Base-by-base conservation (phyloP, 2,888 invertebrate genomes). In the Lepidonotus clava region DNA sequence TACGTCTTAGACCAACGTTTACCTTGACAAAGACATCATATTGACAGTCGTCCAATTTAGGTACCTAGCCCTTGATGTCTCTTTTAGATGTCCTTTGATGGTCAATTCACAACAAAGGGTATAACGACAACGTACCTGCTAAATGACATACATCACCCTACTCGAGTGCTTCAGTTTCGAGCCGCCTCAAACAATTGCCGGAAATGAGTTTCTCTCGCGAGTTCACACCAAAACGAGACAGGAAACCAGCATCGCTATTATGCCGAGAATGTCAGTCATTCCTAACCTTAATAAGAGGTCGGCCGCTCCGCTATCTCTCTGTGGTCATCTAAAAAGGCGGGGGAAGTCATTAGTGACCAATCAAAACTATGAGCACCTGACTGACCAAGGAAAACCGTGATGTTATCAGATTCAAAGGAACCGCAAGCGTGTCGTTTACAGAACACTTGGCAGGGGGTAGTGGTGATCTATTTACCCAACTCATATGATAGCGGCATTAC, bases 271-370 rank as follows among this genome's bases (percentile, higher is more conserved):
- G 8, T 38, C 36, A 18, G 46, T 18, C 8, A 18, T n/a, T n/a
- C n/a, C n/a, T n/a, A n/a, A n/a, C n/a, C 8, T 18, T 36, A 38
- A 71, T 71, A 38, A 71, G 38, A 71, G 71, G 71, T 21, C 71
- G 71, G 71, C 6, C 0, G 4, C 38, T 34, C 14, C n/a, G 71
- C 24, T 71, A 71, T 71, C 71, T 71, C 5, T 21, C 36, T 71
- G 38, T 71, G 71, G 71, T 71, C 71, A 6, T 71, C 71, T 71
- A 21, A 18, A n/a, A n/a, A 71, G 71, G 71, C 71, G 71, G 71
- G 38, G 36, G 21, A 38, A 71, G 36, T 71, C 71, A 71, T 71
- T 71, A 38, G 34, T 36, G 71, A 71, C 71, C n/a, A 46, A 53
- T 53, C 53, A 53, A n/a, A 53, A 53, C 21, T n/a, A 18, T 18